Evolutionary conservation across 2,888 invertebrate genomes (phyloP).

Genomic region (Hemithea aestivaria): DNA sequence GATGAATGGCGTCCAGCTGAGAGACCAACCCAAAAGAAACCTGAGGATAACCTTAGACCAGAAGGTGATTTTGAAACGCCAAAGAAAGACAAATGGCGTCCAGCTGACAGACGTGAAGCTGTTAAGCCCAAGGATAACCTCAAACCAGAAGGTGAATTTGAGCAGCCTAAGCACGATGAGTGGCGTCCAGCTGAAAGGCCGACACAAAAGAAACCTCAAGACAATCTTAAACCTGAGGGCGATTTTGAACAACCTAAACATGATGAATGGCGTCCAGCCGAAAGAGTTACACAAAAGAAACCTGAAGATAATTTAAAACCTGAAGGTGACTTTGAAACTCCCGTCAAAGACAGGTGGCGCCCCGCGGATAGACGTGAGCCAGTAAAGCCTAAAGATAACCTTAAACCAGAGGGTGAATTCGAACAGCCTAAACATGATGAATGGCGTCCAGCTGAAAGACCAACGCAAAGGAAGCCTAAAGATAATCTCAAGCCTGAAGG

Average conservation of each 20-base stretch:
- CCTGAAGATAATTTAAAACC: constrained; percentile 68
- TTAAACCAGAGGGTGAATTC: constrained; percentile 47
- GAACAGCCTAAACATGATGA: constrained; percentile 37
- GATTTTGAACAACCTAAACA: constrained; percentile 63
- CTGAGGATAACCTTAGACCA: constrained; percentile 76
- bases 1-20: constrained; percentile 69
- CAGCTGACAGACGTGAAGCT: constrained; percentile 69
- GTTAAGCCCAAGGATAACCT: constrained; percentile 55
- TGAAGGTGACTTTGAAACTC: constrained; percentile 79
- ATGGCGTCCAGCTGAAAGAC: constrained; percentile 59
- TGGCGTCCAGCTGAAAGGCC: constrained; percentile 67
- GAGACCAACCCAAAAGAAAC: constrained; percentile 52
- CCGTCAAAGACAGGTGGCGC: constrained; percentile 50
- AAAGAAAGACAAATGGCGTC: constrained; percentile 46
- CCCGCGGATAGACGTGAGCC: constrained; percentile 54
- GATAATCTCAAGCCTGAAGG: constrained; percentile 64
- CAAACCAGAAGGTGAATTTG: constrained; percentile 48
- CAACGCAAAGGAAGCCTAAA: constrained; percentile 34
- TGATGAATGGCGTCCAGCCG: constrained; percentile 53
- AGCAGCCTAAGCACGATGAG: constrained; percentile 60
- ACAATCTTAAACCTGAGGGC: constrained; percentile 78
- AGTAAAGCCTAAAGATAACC: constrained; percentile 74
- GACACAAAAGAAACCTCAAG: constrained; percentile 59
- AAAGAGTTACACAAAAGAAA: constrained; percentile 57
- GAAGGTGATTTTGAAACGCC: constrained; percentile 75